These are phyloP conservation scores for Tiliacea aurago DNA, from an alignment of 2,888 invertebrate genomes.

Conservation along the genomic window DNA sequence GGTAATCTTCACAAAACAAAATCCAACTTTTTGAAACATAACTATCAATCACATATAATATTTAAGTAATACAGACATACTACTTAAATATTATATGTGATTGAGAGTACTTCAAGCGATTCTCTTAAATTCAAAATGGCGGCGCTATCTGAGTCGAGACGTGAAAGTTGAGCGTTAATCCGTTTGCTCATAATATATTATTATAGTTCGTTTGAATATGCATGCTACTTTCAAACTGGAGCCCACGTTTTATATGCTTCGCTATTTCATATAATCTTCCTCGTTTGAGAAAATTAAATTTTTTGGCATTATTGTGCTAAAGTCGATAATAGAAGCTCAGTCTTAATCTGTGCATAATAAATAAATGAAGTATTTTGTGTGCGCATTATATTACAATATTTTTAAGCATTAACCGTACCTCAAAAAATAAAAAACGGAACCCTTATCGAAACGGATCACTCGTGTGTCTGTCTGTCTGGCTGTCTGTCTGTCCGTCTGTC, in stretches of 20 bases:
- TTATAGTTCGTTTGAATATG: conserved; percentile 51
- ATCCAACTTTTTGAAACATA: conserved; percentile 4
- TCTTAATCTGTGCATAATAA: neutral
- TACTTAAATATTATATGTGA: too few relatives aligned
- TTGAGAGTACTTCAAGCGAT: conserved; percentile 25
- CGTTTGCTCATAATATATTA: conserved; percentile 35
- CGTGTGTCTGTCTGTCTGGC: too few relatives aligned
- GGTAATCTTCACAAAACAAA: conserved; percentile 18
- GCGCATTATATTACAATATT: neutral
- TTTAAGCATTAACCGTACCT: neutral
- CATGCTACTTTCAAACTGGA: conserved; percentile 38
- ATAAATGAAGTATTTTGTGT: neutral
- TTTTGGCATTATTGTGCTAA: neutral
- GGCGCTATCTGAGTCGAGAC: conserved; percentile 20
- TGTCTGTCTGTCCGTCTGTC: too few relatives aligned
- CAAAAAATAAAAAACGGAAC: too few relatives aligned
- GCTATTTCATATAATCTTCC: conserved; percentile 25
- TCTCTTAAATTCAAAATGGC: conserved; percentile 33
- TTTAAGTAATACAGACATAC: conserved; percentile 22
- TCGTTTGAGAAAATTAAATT: conserved; percentile 14
- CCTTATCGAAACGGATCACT: too few relatives aligned
- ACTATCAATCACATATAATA: conserved; percentile 4
- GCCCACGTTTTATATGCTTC: conserved; percentile 30
- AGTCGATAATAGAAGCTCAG: neutral
- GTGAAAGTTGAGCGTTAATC: conserved; percentile 49